phyloP scores from a whole-genome alignment of 2,113 vertebrate species.

The Petrocephalus zakoni region DNA sequence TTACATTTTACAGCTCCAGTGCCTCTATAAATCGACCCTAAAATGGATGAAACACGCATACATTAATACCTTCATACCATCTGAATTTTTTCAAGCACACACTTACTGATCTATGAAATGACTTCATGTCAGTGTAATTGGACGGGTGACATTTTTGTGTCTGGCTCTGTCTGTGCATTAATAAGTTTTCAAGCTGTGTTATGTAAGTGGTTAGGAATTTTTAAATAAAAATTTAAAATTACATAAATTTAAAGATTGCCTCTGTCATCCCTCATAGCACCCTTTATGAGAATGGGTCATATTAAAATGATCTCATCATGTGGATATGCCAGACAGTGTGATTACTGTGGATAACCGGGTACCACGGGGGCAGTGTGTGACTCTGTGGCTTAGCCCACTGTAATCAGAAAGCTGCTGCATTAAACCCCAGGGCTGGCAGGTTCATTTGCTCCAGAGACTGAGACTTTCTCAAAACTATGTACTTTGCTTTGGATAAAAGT shows the following conservation, averaged over 20 bases:
- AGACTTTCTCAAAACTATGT: not conserved
- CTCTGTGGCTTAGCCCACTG: not conserved
- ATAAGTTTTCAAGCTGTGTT: slow-evolving; percentile 4
- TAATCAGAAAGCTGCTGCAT: not conserved
- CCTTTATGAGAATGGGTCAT: not conserved
- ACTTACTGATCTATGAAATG: slow-evolving; percentile 11
- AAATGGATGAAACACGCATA: slow-evolving; percentile 2
- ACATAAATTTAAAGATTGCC: not conserved
- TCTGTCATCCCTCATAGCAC: not conserved
- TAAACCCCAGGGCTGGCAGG: not conserved
- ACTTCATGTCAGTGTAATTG: slow-evolving; percentile 1
- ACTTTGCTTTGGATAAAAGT: not conserved
- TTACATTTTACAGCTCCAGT: not conserved
- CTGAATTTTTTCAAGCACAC: not conserved
- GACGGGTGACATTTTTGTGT: not conserved
- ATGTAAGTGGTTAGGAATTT: not conserved
- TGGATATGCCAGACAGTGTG: not conserved
- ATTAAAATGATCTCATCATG: not conserved
- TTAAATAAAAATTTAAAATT: not conserved
- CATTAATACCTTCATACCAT: not conserved
- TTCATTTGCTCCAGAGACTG: not conserved
- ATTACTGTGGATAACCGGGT: not conserved
- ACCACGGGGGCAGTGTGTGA: not conserved
- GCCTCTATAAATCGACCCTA: not conserved
- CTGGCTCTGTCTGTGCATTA: not conserved